phyloP scores from a whole-genome alignment of 2,113 vertebrate genomes.

The Physeter macrocephalus region DNA sequence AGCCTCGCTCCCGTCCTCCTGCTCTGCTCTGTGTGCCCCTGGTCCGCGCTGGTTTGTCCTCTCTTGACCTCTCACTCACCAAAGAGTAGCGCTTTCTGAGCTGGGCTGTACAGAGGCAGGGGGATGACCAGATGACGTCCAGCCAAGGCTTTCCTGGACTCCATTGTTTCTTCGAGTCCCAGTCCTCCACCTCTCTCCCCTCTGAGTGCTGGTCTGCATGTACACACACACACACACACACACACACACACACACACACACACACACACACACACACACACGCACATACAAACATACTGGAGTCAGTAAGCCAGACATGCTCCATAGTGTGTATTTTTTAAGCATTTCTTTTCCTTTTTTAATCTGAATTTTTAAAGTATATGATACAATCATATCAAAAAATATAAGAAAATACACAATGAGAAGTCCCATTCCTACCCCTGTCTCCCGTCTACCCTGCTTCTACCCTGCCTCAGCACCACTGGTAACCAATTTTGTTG shows the following conservation, averaged over 20 bases:
- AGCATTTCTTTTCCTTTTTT: not conserved
- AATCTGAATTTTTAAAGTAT: not conserved
- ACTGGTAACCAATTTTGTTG: not conserved
- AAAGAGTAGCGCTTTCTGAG: not conserved
- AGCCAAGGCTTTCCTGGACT: not conserved
- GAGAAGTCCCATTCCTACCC: not conserved
- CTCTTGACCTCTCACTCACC: not conserved
- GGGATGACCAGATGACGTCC: not conserved
- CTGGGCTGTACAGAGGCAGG: not conserved
- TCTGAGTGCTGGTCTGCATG: not conserved
- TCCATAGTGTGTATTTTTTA: not conserved
- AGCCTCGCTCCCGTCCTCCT: not conserved
- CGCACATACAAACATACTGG: not conserved
- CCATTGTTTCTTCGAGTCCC: not conserved
- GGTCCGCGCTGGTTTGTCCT: accelerated
- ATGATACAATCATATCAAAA: not conserved
- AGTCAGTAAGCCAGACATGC: not conserved
- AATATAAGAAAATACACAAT: not conserved
- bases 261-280: no score
- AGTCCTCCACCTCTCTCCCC: not conserved
- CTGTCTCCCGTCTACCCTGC: not conserved
- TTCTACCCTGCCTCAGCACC: no score
- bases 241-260: not conserved
- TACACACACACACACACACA: not conserved
- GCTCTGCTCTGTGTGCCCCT: not conserved